A percentile compares a stretch with the other conserved stretches of the same genome.
phyloP scores from a whole-genome alignment of 2,888 invertebrate species.

The Agonopterix heracliana region DNA sequence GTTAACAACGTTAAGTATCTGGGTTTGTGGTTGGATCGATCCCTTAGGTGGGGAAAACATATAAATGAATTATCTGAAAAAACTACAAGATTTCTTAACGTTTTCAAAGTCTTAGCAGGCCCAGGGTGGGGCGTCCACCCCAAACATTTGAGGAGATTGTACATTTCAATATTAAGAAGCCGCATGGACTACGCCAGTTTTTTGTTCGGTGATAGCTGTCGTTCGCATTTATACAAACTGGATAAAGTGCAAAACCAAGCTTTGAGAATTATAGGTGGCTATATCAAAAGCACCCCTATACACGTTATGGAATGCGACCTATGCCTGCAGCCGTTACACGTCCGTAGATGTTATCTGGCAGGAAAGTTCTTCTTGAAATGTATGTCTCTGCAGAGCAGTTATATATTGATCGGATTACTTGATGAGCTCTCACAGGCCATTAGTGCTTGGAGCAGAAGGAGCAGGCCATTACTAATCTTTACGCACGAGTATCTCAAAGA shows the following conservation, averaged over 20 bases:
- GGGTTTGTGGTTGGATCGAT: background rate
- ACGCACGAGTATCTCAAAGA: background rate
- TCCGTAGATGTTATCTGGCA: background rate
- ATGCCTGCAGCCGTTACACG: background rate
- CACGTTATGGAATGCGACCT: conserved; percentile 15
- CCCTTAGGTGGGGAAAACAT: background rate
- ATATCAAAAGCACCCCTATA: conserved; percentile 10
- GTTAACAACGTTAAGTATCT: background rate
- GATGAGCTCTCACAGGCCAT: background rate
- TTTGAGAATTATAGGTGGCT: conserved; percentile 14
- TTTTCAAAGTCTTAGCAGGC: background rate
- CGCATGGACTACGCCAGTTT: conserved; percentile 9
- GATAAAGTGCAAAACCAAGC: conserved; percentile 13
- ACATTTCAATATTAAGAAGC: background rate
- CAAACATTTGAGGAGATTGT: background rate
- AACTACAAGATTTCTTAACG: background rate
- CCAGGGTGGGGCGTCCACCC: background rate
- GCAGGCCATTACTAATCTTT: background rate
- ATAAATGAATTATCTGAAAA: background rate
- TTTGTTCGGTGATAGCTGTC: conserved; percentile 7
- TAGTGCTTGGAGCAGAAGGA: background rate
- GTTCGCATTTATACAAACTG: conserved; percentile 8
- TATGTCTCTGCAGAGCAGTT: background rate
- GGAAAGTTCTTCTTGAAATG: background rate
- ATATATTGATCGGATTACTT: background rate